Evolutionary conservation across 1,140 invertebrate species (phyloP).

Genomic region (Drosophila oshimai): DNA sequence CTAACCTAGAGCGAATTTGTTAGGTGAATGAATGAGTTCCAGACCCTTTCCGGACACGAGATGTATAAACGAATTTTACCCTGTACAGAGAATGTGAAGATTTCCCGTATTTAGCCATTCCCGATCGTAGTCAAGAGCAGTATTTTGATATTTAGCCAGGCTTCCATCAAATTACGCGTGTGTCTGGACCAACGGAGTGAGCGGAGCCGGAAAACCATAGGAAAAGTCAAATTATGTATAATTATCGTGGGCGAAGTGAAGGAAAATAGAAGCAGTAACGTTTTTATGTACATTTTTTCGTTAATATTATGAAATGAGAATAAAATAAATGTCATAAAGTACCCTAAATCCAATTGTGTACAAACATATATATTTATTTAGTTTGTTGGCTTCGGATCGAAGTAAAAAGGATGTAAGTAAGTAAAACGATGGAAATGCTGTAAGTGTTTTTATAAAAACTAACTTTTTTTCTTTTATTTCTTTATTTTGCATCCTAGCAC

Average conservation of each 20-base stretch:
- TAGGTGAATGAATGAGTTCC: slow-evolving; percentile 26
- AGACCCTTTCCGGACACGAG: slow-evolving; percentile 3
- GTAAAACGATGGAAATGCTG: no score
- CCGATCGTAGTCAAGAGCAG: slow-evolving; percentile 22
- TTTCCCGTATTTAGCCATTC: not conserved
- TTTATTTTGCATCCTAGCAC: no score
- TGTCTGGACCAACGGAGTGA: slow-evolving; percentile 24
- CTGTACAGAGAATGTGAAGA: slow-evolving; percentile 60
- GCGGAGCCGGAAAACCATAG: slow-evolving; percentile 22
- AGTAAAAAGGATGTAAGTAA: no score
- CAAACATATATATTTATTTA: slow-evolving; percentile 15
- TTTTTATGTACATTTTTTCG: slow-evolving; percentile 73
- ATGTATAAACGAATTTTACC: slow-evolving; percentile 61
- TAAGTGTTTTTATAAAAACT: no score
- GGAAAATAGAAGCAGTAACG: slow-evolving; percentile 29
- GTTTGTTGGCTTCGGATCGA: no score
- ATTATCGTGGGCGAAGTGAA: slow-evolving; percentile 10
- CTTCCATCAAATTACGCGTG: slow-evolving; percentile 50
- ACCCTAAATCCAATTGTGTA: slow-evolving; percentile 17
- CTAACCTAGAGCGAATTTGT: slow-evolving; percentile 60
- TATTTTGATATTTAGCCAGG: slow-evolving; percentile 41
- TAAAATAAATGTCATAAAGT: slow-evolving; percentile 65
- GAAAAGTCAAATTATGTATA: slow-evolving; percentile 74
- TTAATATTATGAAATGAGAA: slow-evolving; percentile 52
- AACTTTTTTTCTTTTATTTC: no score